Base-by-base conservation (phyloP, 1,140 invertebrate genomes). In the Pomacea maculata region DNA sequence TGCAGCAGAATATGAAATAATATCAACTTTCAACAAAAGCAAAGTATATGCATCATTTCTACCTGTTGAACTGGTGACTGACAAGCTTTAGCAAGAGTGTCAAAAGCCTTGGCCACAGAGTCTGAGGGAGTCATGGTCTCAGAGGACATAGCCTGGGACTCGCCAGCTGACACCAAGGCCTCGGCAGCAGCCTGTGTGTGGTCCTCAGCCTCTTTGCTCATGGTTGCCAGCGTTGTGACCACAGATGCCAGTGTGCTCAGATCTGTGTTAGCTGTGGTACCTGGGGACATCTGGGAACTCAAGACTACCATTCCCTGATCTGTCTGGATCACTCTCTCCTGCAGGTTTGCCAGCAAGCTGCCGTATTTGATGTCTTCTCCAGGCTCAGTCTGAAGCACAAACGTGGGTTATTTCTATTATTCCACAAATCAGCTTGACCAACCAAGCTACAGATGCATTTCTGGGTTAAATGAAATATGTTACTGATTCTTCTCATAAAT, bases 21-120 rank as follows among this genome's bases (percentile, higher is more conserved):
- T 45, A 1, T 45, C 2, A 45, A 45, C 34, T 45, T 45, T 2
- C 34, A 45, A 45, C 34, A 45, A 45, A 45, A 45, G 6, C 34
- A 45, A 45, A 45, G 6, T 45, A 6, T 6, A 45, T 45, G 34
- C 34, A 45, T 45, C 34, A 12, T 74, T 6, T 52, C 15, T 80
- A 87, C 85, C 83, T 86, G 85, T 82, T 87, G 85, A 75, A 78
- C 84, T 72, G 85, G 83, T 63, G 87, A 83, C 80, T 89, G 89
- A 82, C 90, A 88, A 92, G 94, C 92, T 90, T 94, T 95, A 55
- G 95, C 94, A 91, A 96, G 94, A 79, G 94, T 94, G 83, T 96
- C 95, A 89, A 96, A 93, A 12, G 95, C 95, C 85, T 94, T 92
- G 14, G 94, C 94, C 73, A 94, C 92, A 65, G 92, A 93, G 65